Conservation (phyloP, 2,888 invertebrate species). For the Polydrusus pterygomalis region DNA sequence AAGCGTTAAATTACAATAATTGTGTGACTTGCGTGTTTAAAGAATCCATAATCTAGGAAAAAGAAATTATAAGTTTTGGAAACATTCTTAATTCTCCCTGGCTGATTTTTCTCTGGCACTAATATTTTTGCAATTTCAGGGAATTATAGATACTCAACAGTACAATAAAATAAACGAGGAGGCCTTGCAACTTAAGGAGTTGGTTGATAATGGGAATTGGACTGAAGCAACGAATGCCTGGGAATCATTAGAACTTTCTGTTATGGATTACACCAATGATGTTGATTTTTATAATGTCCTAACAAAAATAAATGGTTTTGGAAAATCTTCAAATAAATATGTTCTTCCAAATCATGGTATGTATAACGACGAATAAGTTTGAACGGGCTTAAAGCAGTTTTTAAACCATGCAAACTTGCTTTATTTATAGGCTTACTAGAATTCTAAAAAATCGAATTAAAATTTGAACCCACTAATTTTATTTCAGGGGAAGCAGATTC, state of each 20-base stretch:
- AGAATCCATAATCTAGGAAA: too few species aligned
- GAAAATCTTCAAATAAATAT: background rate
- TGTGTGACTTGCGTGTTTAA: too few species aligned
- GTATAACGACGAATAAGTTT: too few species aligned
- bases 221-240: slow-evolving; percentile 75
- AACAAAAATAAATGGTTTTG: slow-evolving; percentile 43
- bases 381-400: too few species aligned
- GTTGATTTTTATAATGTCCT: slow-evolving; percentile 63
- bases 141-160: slow-evolving; percentile 55
- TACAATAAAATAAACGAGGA: slow-evolving; percentile 52
- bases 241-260: slow-evolving; percentile 49
- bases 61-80: too few species aligned
- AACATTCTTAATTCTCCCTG: too few species aligned
- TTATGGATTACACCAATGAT: slow-evolving; percentile 41
- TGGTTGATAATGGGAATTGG: slow-evolving; percentile 74
- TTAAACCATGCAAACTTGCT: too few species aligned
- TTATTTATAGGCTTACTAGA: too few species aligned
- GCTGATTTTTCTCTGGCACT: background rate
- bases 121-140: slow-evolving; percentile 49
- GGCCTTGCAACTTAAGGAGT: slow-evolving; percentile 59
- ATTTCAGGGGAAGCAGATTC: background rate
- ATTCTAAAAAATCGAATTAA: too few species aligned
- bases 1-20: too few species aligned
- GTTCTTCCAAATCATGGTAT: background rate
- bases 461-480: too few species aligned